phyloP scores from a whole-genome alignment of 2,797 vertebrate genomes.

The Avahi laniger region DNA sequence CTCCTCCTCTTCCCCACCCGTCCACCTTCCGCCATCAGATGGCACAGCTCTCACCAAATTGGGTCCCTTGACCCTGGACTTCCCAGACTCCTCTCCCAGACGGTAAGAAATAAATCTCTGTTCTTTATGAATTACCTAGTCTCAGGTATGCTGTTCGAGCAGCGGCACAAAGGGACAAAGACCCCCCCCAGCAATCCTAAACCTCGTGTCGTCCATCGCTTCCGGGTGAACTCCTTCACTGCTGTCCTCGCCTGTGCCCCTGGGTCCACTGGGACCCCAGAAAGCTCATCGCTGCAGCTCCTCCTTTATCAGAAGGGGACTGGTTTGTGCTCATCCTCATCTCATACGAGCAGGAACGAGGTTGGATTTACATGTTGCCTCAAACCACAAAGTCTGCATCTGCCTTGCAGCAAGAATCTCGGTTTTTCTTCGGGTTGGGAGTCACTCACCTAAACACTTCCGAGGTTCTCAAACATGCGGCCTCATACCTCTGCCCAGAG shows the following conservation, averaged over 20 bases:
- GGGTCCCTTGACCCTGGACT: neutral
- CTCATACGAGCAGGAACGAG: neutral
- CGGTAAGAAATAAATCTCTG: neutral
- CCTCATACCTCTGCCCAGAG: neutral
- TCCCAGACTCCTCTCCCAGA: neutral
- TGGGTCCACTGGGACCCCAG: neutral
- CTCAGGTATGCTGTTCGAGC: neutral
- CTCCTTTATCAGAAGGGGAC: neutral
- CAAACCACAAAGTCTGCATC: neutral
- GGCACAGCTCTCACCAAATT: neutral
- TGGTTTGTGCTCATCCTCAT: neutral
- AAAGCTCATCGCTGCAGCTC: neutral
- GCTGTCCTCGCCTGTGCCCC: no score
- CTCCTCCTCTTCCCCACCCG: neutral
- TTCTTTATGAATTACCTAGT: neutral
- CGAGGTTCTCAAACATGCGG: neutral
- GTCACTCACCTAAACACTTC: neutral
- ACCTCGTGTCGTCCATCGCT: neutral
- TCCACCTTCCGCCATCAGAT: neutral
- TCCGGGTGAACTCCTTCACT: neutral
- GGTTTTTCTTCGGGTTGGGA: neutral
- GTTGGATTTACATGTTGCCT: neutral
- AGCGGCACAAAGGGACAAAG: neutral
- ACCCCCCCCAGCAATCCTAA: neutral
- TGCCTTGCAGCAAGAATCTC: neutral